phyloP scores from a whole-genome alignment of 1,140 invertebrate genomes.

The Cylas formicarius region DNA sequence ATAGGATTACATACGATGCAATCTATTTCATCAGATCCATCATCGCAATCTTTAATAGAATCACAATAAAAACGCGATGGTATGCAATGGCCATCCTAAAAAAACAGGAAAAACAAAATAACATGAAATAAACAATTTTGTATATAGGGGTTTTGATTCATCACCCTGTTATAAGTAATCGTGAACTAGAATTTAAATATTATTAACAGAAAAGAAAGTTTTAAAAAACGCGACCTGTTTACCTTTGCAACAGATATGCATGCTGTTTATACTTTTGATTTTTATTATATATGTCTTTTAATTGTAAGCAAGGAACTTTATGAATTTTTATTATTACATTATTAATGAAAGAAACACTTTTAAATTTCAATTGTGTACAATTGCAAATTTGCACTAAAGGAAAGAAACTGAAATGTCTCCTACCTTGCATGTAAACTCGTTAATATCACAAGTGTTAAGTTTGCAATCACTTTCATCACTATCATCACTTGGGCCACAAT shows the following conservation, averaged over 20 bases:
- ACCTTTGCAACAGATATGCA: not conserved
- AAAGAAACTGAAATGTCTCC: too few relatives aligned
- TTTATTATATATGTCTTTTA: too few relatives aligned
- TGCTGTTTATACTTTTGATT: too few relatives aligned
- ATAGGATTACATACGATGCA: constrained; percentile 49
- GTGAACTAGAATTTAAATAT: too few relatives aligned
- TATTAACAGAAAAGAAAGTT: not conserved
- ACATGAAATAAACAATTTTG: not conserved
- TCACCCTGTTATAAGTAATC: too few relatives aligned
- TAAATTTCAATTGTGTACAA: too few relatives aligned
- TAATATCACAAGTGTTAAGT: constrained; percentile 47
- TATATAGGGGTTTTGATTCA: not conserved
- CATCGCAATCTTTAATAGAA: constrained; percentile 61
- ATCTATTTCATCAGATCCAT: constrained; percentile 61
- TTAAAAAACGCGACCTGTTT: not conserved
- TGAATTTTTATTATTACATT: too few relatives aligned
- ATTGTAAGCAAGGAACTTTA: too few relatives aligned
- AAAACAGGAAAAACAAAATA: not conserved
- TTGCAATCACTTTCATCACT: constrained; percentile 52
- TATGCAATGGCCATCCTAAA: constrained; percentile 61
- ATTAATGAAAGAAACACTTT: too few relatives aligned
- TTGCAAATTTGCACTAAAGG: too few relatives aligned
- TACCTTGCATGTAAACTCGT: constrained; percentile 55
- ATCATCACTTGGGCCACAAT: constrained; percentile 54
- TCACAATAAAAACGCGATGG: constrained; percentile 66